Base-by-base conservation (phyloP, 2,888 invertebrate genomes). In the Ophioninae sp. region DNA sequence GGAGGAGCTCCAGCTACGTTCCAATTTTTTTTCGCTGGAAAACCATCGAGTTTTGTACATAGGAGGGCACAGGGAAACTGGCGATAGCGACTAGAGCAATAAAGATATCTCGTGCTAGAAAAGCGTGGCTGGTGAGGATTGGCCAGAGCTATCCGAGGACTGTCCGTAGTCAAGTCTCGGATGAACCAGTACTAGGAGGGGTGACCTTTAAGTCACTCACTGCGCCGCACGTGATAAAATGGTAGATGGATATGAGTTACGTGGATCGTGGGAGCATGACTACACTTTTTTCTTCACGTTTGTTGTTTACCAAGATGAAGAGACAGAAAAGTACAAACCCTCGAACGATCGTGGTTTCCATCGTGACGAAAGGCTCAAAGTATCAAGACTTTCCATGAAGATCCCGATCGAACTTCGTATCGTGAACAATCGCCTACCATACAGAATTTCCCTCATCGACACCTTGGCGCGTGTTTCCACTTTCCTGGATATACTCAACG, bases 271-370 rank as follows among this genome's bases (percentile, higher is more conserved):
- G 6, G 51, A 51, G 51, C 13, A 17, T 51, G 17, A 51, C 51
- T 51, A 17, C 17, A 17, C 2, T 10, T 51, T 51, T 51, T 6
- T 51, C 6, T 51, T 51, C 17, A 13, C 13, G 13, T 51, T 17
- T 13, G 51, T 51, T 17, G 51, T 51, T 44, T 17, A 76, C 56
- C 39, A 64, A 51, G 41, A 71, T 41, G 56, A 6, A 51, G 23
- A 13, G 0, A 69, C n/a, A 30, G 37, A 59, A n/a, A 65, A 10
- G 37, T 22, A 72, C 41, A 23, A 73, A 71, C 30, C 30, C 30
- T 30, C 30, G 71, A 79, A 72, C 23, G 78, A 75, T 84, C 84
- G 84, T 84, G 84, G 81, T 63, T 63, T 75, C 72, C 58, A 8
- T 61, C 63, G 44, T 44, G 75, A 81, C 61, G 23, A 63, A 75